Evolutionary conservation across 2,797 vertebrate genomes (phyloP).

Genomic region (Sebastes glaucus): DNA sequence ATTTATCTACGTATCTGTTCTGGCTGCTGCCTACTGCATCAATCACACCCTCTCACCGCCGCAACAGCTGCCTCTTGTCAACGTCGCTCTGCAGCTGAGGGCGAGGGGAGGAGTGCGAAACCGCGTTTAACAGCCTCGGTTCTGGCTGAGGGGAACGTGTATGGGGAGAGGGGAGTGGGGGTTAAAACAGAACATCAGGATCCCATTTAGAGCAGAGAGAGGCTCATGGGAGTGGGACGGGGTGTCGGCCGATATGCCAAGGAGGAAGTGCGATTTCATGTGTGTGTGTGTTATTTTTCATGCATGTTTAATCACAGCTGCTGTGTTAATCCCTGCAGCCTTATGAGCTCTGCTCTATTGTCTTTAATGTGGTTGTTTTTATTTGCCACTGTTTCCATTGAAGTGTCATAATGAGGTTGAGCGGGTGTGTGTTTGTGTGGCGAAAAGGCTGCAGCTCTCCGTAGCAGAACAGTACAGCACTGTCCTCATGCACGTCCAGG

Average conservation of each 20-base stretch:
- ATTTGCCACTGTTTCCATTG: constrained; percentile 22
- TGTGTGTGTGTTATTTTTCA: constrained; percentile 15
- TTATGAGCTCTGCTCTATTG: background rate
- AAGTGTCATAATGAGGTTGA: background rate
- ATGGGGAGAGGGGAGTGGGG: background rate
- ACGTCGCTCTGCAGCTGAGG: constrained; percentile 62
- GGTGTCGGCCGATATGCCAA: constrained; percentile 50
- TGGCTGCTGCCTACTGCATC: constrained; percentile 52
- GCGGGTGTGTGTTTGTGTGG: background rate
- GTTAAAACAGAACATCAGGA: constrained; percentile 73
- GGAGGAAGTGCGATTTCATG: constrained; percentile 58
- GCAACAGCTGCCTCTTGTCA: constrained; percentile 78
- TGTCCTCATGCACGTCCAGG: constrained; percentile 45
- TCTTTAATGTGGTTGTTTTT: constrained; percentile 28
- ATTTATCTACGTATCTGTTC: constrained; percentile 39
- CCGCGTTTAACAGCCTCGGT: constrained; percentile 58
- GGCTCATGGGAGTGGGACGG: constrained; percentile 51
- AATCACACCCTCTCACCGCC: constrained; percentile 53
- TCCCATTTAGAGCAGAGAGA: constrained; percentile 62
- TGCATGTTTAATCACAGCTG: constrained; percentile 26
- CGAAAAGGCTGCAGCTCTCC: background rate
- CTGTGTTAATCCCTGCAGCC: constrained; percentile 13
- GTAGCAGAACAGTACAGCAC: constrained; percentile 41
- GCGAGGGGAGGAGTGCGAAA: constrained; percentile 51
- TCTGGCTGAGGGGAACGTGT: constrained; percentile 36